Evolutionary conservation across 2,113 vertebrate genomes (phyloP).

Genomic region (Sebastes fasciatus): DNA sequence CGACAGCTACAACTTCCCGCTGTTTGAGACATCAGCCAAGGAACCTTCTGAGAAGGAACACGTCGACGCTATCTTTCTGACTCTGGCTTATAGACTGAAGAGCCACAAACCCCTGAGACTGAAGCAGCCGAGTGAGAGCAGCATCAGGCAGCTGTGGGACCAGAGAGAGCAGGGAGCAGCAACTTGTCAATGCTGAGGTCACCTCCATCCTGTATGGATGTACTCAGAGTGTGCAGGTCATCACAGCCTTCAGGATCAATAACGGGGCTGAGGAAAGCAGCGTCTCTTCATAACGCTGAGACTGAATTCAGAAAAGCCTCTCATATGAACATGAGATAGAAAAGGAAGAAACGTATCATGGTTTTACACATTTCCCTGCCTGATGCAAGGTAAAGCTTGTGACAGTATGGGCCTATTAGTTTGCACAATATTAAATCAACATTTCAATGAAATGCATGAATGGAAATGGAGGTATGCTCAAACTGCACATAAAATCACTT

Average conservation of each 20-base stretch:
- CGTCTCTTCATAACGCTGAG: background rate
- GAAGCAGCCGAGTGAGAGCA: constrained; percentile 76
- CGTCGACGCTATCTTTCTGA: constrained; percentile 84
- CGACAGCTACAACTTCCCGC: constrained; percentile 81
- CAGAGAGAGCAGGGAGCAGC: constrained; percentile 53
- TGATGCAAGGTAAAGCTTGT: constrained; percentile 3
- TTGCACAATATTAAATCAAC: constrained; percentile 53
- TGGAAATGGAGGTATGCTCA: constrained; percentile 11
- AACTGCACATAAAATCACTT: constrained; percentile 40
- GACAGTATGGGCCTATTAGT: background rate
- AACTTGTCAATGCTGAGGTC: constrained; percentile 72
- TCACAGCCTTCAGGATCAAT: background rate
- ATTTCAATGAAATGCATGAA: constrained; percentile 58
- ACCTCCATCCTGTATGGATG: background rate
- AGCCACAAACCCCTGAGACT: constrained; percentile 83
- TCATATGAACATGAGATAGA: background rate
- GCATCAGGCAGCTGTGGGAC: constrained; percentile 51
- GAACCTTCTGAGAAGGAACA: constrained; percentile 82
- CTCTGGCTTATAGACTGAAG: constrained; percentile 83
- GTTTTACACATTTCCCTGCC: constrained; percentile 13
- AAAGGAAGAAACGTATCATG: constrained; percentile 12
- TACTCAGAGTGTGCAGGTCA: background rate
- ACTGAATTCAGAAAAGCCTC: constrained; percentile 9
- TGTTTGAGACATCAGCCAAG: constrained; percentile 86
- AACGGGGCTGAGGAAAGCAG: constrained; percentile 9